Base-by-base conservation (phyloP, 1,140 invertebrate genomes). In the Sarcophaga peregrina region DNA sequence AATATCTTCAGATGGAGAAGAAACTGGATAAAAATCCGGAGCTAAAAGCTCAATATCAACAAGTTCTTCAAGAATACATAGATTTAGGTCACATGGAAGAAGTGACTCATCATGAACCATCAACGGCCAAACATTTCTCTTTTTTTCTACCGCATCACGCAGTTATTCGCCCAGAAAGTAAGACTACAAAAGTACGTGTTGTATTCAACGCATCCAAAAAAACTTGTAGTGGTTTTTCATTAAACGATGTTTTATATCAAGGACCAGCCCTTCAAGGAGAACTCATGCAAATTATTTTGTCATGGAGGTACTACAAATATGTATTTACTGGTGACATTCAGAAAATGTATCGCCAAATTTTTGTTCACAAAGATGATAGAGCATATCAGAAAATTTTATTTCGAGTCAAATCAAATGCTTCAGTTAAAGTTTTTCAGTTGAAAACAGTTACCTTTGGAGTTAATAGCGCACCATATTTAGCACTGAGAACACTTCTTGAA, bases 321-420 rank as follows among this genome's bases (percentile, higher is more conserved):
- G 80, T 82, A 5, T 82, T 82, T 37, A 62, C 46, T 20, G 72
- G 62, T 7, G 62, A 81, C 46, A 83, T 81, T 17, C 15, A 75
- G 73, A 50, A 83, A 58, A 81, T 83, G 80, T 83, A 82, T 37
- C 80, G 72, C 6, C 68, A 83, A 47, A 83, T 75, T 48, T 74
- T 81, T 37, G 46, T 80, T n/a, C n/a, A n/a, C n/a, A n/a, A n/a
- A n/a, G n/a, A n/a, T n/a, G n/a, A n/a, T n/a, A n/a, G n/a, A n/a
- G n/a, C n/a, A n/a, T n/a, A n/a, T n/a, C n/a, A n/a, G n/a, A n/a
- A n/a, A n/a, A n/a, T n/a, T n/a, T n/a, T n/a, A n/a, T n/a, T n/a
- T n/a, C n/a, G n/a, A n/a, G n/a, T n/a, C n/a, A n/a, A n/a, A n/a
- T n/a, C n/a, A n/a, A n/a, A n/a, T n/a, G n/a, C n/a, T n/a, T n/a